Evolutionary conservation across 1,140 invertebrate genomes (phyloP), one percentile per base, ranked within the genome.

Genomic region (Subanguina moxae): DNA sequence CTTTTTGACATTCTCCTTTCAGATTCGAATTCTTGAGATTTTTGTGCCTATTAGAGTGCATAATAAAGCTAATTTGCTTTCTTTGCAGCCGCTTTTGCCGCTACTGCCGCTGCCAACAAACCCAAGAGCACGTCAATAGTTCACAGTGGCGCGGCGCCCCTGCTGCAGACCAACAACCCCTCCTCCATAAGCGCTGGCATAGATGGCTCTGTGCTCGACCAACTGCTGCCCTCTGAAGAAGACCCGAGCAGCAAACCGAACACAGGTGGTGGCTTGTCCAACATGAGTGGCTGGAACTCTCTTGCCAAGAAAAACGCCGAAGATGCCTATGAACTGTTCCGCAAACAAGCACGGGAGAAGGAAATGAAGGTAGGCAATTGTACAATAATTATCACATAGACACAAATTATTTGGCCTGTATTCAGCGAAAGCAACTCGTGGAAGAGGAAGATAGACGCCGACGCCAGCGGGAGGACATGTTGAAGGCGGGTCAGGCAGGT

Each of bases 131-230:
- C 59, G 19, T 74, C 71, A 1, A 57, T 68, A 32, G 72, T 72
- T 17, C 70, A 72, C 15, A 68, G 62, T 56, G 70, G 70, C 9
- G 70, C 70, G 8, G 70, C 71, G 17, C 72, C 72, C 13, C 19
- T 75, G 19, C 56, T 73, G 13, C 62, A 73, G 32, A 72, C 68
- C 3, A 75, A 64, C 19, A 72, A 72, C 46, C 15, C 71, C 8
- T 27, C 45, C 1, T 57, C 68, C 13, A 68, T 69, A 3, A 68
- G 52, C 62, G 71, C 38, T 9, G 69, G 69, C 5, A 74, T 76
- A 7, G 59, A 46, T 46, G 70, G 57, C 15, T 78, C 73, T 43
- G 75, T 74, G 30, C 65, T 74, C 19, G 73, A 74, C 56, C 76
- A 78, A 25, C 59, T 74, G 7, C 42, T 74, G 17, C 73, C 73